Percentiles rank a stretch among this genome's conserved stretches.
Conservation (phyloP, 2,888 invertebrate genomes). For the Drosophila mulleri region DNA sequence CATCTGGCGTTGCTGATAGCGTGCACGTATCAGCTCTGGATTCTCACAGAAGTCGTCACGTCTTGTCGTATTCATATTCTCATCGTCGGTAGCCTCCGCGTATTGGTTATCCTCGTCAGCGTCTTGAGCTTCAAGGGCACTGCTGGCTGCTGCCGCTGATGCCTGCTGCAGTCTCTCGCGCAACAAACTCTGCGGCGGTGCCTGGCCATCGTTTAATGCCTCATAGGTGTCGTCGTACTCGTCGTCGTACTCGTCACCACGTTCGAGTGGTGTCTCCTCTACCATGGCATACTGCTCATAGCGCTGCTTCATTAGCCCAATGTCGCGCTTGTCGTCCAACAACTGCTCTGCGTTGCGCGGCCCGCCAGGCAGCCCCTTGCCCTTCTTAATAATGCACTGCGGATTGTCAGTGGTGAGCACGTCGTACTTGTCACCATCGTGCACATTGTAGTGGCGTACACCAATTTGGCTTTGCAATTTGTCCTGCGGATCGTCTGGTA, state of each 20-base stretch:
- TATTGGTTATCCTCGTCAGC: conserved; percentile 79
- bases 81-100: conserved; percentile 75
- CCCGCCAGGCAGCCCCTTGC: conserved; percentile 85
- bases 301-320: conserved; percentile 85
- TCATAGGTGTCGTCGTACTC: conserved; percentile 98
- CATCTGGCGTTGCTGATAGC: conserved; percentile 87
- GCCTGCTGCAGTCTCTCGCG: conserved; percentile 50
- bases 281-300: conserved; percentile 87
- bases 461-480: conserved; percentile 86
- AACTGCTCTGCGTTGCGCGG: conserved; percentile 88
- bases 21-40: conserved; percentile 90
- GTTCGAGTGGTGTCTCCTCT: conserved; percentile 85
- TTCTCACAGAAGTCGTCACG: conserved; percentile 89
- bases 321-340: conserved; percentile 89
- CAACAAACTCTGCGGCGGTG: conserved; percentile 58
- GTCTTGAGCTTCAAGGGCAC: conserved; percentile 62
- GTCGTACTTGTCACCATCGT: conserved; percentile 91
- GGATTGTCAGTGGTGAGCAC: conserved; percentile 87
- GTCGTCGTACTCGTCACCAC: conserved; percentile 90
- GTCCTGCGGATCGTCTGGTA: conserved; percentile 88
- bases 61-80: conserved; percentile 53
- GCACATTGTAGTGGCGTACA: conserved; percentile 88
- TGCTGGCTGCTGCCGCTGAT: conserved; percentile 28
- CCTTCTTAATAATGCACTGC: conserved; percentile 88
- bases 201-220: conserved; percentile 86